Evolutionary conservation across 2,113 vertebrate species (phyloP).

Genomic region (Zosterops hypoxanthus): DNA sequence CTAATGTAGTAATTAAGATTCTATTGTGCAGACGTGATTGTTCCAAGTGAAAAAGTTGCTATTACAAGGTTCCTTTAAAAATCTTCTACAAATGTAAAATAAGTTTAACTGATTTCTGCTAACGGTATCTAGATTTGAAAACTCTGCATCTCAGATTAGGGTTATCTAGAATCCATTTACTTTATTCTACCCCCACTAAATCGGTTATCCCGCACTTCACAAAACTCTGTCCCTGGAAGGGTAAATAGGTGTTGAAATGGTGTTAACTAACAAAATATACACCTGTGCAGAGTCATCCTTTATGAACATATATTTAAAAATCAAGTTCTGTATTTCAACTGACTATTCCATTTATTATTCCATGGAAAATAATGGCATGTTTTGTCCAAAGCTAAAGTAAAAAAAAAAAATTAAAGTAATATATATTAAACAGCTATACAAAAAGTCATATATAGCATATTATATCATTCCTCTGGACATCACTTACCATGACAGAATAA

Average conservation of each 20-base stretch:
- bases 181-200: not conserved
- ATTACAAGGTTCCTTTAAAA: not conserved
- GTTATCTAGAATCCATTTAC: not conserved
- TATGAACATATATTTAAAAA: not conserved
- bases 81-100: not conserved
- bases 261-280: not conserved
- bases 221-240: not conserved
- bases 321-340: not conserved
- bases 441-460: not conserved
- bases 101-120: not conserved
- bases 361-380: not conserved
- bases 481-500: not conserved
- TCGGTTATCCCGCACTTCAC: rapidly evolving
- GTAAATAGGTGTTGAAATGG: not conserved
- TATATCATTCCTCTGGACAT: not conserved
- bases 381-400: not conserved
- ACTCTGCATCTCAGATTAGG: not conserved
- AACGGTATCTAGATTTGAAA: not conserved
- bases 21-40: not conserved
- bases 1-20: not conserved
- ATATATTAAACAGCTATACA: not conserved
- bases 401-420: not conserved
- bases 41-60: not conserved
- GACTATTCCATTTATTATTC: not conserved
- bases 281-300: not conserved